Conservation (phyloP, 1,140 invertebrate species). For the Pristionchus pacificus region DNA sequence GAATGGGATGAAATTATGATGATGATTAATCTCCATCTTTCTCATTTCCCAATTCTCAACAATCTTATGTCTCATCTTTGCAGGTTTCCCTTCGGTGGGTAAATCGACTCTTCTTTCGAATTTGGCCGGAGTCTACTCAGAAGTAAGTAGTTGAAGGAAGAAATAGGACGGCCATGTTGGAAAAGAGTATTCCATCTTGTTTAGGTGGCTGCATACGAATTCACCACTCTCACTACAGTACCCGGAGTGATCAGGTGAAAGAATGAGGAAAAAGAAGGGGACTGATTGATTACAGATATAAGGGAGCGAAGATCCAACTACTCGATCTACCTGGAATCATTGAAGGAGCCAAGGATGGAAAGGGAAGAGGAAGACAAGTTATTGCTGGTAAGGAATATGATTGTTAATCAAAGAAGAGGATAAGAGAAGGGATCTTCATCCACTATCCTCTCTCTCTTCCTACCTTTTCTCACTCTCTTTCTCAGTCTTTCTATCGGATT, state of each 20-base stretch:
- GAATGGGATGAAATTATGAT: no score
- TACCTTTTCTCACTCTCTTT: not conserved
- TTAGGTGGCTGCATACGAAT: conserved; percentile 98
- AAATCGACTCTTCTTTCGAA: conserved; percentile 96
- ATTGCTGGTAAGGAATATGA: conserved; percentile 70
- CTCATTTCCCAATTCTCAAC: no score
- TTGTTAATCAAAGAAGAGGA: no score
- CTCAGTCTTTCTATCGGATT: no score
- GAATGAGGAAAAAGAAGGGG: conserved; percentile 24
- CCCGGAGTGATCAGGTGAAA: conserved; percentile 99
- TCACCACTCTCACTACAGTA: conserved; percentile 97
- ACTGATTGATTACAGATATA: not conserved
- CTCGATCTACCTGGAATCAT: conserved; percentile 99
- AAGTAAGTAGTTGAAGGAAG: no score
- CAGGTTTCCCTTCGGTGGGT: conserved; percentile 95
- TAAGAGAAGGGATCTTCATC: conserved; percentile 11
- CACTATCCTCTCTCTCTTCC: conserved; percentile 13
- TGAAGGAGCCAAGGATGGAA: conserved; percentile 99
- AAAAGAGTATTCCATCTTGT: no score
- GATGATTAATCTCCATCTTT: no score
- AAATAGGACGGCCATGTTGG: no score
- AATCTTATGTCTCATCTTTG: no score
- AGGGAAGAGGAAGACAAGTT: conserved; percentile 95
- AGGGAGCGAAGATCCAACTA: conserved; percentile 94
- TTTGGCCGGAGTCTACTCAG: conserved; percentile 95